These are phyloP conservation scores for Florisuga fusca DNA, from an alignment of 2,797 vertebrate species.

Conservation along the genomic window DNA sequence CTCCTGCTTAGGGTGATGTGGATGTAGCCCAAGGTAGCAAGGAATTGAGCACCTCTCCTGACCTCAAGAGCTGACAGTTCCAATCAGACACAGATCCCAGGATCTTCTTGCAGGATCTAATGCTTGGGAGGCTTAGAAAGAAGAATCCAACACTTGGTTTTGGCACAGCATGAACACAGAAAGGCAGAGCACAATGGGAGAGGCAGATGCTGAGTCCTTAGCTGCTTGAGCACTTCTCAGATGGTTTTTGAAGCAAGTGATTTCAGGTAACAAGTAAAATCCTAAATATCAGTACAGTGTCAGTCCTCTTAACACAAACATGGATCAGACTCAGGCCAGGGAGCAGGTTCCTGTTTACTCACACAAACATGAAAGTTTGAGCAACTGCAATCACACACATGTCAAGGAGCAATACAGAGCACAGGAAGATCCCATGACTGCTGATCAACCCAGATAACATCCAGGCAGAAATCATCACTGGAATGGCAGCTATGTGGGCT, in stretches of 20 bases:
- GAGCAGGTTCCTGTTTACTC: conserved; percentile 35
- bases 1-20: background rate
- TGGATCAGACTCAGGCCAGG: background rate
- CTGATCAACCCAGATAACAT: background rate
- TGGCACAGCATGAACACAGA: background rate
- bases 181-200: background rate
- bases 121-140: background rate
- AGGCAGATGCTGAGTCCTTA: background rate
- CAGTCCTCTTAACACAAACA: conserved; percentile 1
- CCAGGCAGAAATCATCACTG: background rate
- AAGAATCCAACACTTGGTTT: background rate
- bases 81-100: background rate
- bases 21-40: background rate
- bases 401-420: background rate
- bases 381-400: background rate
- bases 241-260: background rate
- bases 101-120: background rate
- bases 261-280: background rate
- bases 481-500: background rate
- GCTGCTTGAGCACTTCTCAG: background rate
- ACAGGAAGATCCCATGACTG: background rate
- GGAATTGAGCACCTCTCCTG: background rate
- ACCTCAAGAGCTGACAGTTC: background rate
- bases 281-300: background rate
- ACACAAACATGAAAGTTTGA: background rate